Evolutionary conservation across 2,113 vertebrate genomes (phyloP), one percentile per base, ranked within the genome.

Genomic region (Nesoenas mayeri): DNA sequence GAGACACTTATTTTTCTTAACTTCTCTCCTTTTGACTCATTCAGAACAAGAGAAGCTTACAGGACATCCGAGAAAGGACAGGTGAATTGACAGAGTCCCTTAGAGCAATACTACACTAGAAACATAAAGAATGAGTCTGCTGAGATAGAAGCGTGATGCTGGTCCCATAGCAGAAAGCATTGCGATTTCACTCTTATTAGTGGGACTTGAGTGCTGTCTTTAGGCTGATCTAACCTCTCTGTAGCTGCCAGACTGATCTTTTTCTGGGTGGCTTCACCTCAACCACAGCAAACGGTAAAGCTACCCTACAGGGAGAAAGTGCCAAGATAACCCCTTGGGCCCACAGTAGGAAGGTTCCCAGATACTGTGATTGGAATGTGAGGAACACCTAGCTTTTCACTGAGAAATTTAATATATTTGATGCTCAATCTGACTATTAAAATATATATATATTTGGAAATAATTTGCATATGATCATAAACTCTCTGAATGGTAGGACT

Each of bases 221-320:
- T 32, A 82, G 65, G 44, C 21, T 60, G 32, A 61, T 32, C 50
- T 80, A 32, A 92, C 62, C 21, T 26, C 29, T 74, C 31, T 1
- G 15, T n/a, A 72, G 38, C 13, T 88, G 42, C 14, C 32, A 40
- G 28, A 54, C 10, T 88, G 36, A 78, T 61, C 61, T 61, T 72
- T 38, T 83, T 90, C n/a, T 18, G 8, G 44, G 11, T 22, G 1
- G 0, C 28, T 75, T 88, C 54, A 74, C 15, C 34, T 67, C 38
- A 25, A 7, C 10, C 3, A 4, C 5, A 2, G 57, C 29, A 85
- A 74, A 75, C 0, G 0, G 19, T 17, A 77, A 50, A 81, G 53
- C 2, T 10, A 16, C 15, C 17, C 15, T 24, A 32, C 0, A 53
- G 10, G 22, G 29, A 74, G 26, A 75, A 87, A 66, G 9, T 19